Base-by-base conservation (phyloP, 2,888 invertebrate species). In the Ypsolopha sequella region DNA sequence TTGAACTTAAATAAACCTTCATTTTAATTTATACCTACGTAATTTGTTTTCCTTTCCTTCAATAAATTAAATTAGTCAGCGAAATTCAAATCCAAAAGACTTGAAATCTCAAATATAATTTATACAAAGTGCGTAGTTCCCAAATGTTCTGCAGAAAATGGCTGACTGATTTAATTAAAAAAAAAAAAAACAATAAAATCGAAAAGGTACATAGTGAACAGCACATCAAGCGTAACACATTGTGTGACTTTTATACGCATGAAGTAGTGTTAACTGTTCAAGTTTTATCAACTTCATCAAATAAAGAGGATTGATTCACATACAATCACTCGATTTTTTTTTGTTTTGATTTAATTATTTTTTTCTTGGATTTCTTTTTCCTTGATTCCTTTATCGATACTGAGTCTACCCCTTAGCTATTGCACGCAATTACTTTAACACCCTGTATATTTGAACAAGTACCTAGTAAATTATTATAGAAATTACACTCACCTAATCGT, bases 241-340 rank as follows among this genome's bases (percentile, higher is more conserved):
- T 53, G 48, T 50, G 43, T 48, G 53, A 53, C 53, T 53, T 51
- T 53, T 53, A 53, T 53, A 53, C 53, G 53, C 53, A 53, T 51
- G 43, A 51, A 51, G 53, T 53, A 52, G 52, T 52, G 48, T 53
- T 51, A 48, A 53, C 53, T 53, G 53, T 53, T 50, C 48, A 53
- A 53, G 47, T 53, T 53, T 53, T 51, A 53, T 53, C 51, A 53
- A 53, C 51, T 53, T 53, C 53, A 53, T 53, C 53, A 53, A 53
- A 53, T 53, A 53, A 53, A 53, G 47, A 51, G 51, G 50, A 53
- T 52, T 39, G 39, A 39, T 39, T 39, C 39, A 39, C 39, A 39
- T 39, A 52, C 52, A 52, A 52, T 39, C 52, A 52, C 46, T 52
- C 49, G 50, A 45, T 46, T 51, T 51, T 51, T 24, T 51, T 51